A percentile compares a stretch with the other conserved stretches of the same genome.
These are phyloP conservation scores for Luidia sarsii DNA, from an alignment of 53 echinoderm and acorn worm genomes.

Conservation along the genomic window DNA sequence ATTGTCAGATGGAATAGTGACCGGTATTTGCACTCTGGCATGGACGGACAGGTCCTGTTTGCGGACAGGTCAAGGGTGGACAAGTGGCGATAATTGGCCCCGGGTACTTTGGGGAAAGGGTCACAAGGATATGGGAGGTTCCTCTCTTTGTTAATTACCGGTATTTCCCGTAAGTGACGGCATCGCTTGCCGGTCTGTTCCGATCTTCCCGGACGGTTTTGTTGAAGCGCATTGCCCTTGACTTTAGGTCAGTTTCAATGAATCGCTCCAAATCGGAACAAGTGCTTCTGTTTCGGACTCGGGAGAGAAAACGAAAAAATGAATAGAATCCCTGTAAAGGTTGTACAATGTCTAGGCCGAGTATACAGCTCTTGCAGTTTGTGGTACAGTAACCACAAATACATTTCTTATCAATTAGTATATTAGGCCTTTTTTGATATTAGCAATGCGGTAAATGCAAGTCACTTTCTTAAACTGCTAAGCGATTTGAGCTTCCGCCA, in stretches of 20 bases:
- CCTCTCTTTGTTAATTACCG: slow-evolving; percentile 14
- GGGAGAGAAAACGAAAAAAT: too few relatives aligned
- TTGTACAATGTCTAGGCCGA: too few relatives aligned
- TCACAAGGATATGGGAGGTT: not conserved
- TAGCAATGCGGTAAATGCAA: too few relatives aligned
- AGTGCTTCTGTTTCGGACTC: too few relatives aligned
- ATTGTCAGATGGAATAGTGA: not conserved
- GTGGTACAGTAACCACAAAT: too few relatives aligned
- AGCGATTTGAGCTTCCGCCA: too few relatives aligned
- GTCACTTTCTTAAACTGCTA: too few relatives aligned
- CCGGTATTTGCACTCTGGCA: not conserved
- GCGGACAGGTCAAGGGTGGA: slow-evolving; percentile 10
- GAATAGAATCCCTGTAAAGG: too few relatives aligned
- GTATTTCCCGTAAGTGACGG: slow-evolving; percentile 4
- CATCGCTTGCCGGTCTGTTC: not conserved
- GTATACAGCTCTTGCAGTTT: too few relatives aligned
- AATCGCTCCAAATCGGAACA: too few relatives aligned
- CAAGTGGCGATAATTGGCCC: not conserved
- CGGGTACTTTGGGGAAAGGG: not conserved
- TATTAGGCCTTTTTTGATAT: too few relatives aligned
- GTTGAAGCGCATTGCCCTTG: not conserved
- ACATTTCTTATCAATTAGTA: too few relatives aligned
- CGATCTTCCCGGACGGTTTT: not conserved
- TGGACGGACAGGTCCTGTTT: not conserved
- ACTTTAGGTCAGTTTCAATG: not conserved